Conservation (phyloP, 2,113 vertebrate genomes). For the Otolemur garnettii region DNA sequence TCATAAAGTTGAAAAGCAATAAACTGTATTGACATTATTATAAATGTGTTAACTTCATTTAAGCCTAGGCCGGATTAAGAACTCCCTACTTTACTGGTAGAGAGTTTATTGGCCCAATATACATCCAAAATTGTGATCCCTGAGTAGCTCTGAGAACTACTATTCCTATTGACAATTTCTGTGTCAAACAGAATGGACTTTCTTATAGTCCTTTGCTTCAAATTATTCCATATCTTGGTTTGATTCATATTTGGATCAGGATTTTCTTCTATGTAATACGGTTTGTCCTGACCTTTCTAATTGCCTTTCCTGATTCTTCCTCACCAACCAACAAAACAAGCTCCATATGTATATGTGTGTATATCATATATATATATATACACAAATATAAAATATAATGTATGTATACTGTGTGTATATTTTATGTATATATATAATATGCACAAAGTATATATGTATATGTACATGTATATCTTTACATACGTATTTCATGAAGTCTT, state of each 20-base stretch:
- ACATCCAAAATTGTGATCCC: not conserved
- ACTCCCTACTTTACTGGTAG: not conserved
- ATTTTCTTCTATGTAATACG: not conserved
- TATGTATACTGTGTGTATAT: too few species aligned
- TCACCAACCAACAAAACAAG: not conserved
- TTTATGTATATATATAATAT: not conserved
- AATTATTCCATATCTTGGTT: not conserved
- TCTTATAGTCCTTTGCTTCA: not conserved
- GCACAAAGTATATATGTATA: not conserved
- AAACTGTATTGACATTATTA: not conserved
- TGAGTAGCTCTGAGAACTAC: not conserved
- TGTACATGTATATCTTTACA: not conserved
- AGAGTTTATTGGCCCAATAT: too few species aligned
- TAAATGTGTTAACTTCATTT: not conserved
- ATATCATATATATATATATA: not conserved
- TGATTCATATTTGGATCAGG: not conserved
- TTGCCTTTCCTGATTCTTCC: not conserved
- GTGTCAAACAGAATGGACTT: not conserved
- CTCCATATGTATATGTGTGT: not conserved
- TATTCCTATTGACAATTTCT: not conserved
- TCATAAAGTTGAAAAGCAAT: not conserved
- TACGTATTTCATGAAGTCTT: not conserved
- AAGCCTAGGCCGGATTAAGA: not conserved
- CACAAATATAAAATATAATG: not conserved
- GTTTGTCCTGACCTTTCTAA: not conserved